These are phyloP conservation scores for Hiodon alosoides DNA, from an alignment of 2,113 vertebrate genomes.

Conservation along the genomic window DNA sequence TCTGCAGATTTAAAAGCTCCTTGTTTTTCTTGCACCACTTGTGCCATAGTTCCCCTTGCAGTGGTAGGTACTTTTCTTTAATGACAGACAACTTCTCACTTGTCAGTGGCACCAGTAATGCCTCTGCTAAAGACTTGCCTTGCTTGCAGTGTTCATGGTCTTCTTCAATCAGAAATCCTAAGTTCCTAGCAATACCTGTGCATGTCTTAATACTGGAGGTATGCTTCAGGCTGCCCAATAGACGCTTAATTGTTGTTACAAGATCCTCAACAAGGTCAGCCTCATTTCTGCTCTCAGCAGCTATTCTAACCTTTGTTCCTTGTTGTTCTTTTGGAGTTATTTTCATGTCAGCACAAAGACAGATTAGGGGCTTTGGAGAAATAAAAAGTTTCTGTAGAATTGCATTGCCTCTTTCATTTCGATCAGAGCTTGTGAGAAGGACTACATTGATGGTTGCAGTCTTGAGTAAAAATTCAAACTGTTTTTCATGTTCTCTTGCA, in stretches of 20 bases:
- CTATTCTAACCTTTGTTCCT: slow-evolving; percentile 40
- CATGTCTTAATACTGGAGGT: slow-evolving; percentile 34
- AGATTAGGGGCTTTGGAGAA: slow-evolving; percentile 48
- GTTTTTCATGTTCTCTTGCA: slow-evolving; percentile 37
- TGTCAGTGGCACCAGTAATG: slow-evolving; percentile 35
- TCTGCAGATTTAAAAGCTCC: slow-evolving; percentile 47
- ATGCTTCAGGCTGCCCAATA: slow-evolving; percentile 29
- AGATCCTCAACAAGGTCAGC: slow-evolving; percentile 48
- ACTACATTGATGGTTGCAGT: slow-evolving; percentile 53
- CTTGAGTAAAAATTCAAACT: slow-evolving; percentile 48
- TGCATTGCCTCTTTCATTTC: slow-evolving; percentile 21
- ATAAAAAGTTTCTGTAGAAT: slow-evolving; percentile 35
- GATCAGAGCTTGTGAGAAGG: slow-evolving; percentile 39
- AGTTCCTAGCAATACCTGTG: slow-evolving; percentile 36
- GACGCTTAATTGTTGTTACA: slow-evolving; percentile 32
- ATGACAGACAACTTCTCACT: slow-evolving; percentile 40
- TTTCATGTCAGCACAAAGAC: slow-evolving; percentile 42
- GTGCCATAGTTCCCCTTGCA: slow-evolving; percentile 53
- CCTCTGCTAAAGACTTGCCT: slow-evolving; percentile 39
- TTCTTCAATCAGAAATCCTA: slow-evolving; percentile 50
- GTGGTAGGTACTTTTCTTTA: slow-evolving; percentile 39
- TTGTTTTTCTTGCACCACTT: slow-evolving; percentile 55
- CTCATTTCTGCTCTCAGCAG: slow-evolving; percentile 48
- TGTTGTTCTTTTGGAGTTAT: neutral
- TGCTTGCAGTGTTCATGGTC: slow-evolving; percentile 28